Evolutionary conservation across 2,113 vertebrate genomes (phyloP), one percentile per base, ranked within the genome.

Genomic region (Ovibos moschatus): DNA sequence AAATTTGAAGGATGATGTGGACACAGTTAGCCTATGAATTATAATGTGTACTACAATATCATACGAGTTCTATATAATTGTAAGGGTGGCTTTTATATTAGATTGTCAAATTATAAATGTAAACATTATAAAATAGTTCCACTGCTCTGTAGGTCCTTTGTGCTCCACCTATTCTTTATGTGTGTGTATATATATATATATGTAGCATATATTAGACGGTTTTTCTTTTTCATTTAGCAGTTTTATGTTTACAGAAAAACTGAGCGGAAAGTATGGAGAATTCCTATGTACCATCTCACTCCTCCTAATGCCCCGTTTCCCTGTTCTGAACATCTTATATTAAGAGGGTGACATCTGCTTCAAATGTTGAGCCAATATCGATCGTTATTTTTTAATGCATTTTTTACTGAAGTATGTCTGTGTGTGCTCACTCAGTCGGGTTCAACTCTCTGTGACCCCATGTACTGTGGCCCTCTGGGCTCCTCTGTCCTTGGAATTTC

Each of bases 1-100:
- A 2, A 9, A n/a, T 45, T 40, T 5, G 8, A 17, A 4, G 13
- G n/a, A 9, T 0, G 10, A 6, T 2, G 4, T 5, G 11, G 45
- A 30, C 11, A 28, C 17, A 15, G 3, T 50, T 17, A 45, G 27
- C 30, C 43, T 40, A 7, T 9, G 43, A 4, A 30, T 85, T 28
- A 30, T 67, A 58, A 87, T 25, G 6, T 16, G 47, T 1, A 19
- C 7, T 5, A 13, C 51, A 14, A 1, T n/a, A 30, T 45, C 16
- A 3, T 15, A 10, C 7, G 45, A 30, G 33, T 17, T 40, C 60
- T 64, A 16, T 17, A 4, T 57, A 21, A 58, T 47, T 57, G n/a
- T 9, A 86, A 45, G 67, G 13, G 25, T 81, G 6, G 45, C 14
- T 64, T 88, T 78, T 79, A 30, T 27, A 45, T 16, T 62, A 23